Base-by-base conservation (phyloP, 2,888 invertebrate species). In the Stenoptilia bipunctidactyla region DNA sequence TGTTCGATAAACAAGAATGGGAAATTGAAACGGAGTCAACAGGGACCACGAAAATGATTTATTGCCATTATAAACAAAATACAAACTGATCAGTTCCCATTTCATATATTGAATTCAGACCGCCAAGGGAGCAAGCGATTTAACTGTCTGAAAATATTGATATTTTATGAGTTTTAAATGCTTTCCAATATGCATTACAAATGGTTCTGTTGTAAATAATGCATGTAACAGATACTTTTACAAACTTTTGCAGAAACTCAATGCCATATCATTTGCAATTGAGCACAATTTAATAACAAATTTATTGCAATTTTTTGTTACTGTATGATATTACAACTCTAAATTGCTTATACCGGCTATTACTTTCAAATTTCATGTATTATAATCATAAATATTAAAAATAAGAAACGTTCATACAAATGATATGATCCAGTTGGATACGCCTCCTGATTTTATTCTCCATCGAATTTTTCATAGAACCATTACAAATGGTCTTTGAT, bases 341-440 rank as follows among this genome's bases (percentile, higher is more conserved):
- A 20, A 20, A 3, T 20, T 8, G 20, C 8, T 20, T 20, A 20
- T 20, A 20, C 3, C 20, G 8, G 30, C 10, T 30, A 30, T 30
- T 8, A n/a, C 2, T 8, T 30, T 30, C n/a, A 30, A 30, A 20
- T 9, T 8, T 30, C 30, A 30, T 8, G 10, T 30, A 10, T 8
- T n/a, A 3, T 8, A 5, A 20, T 5, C 20, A 20, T 30, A 55
- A 50, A 53, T 53, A 66, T 69, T 77, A 74, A 77, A 75, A 69
- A 63, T 66, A 66, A n/a, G 67, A 73, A 75, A 36, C 35, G 61
- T 61, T 58, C 65, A 57, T 63, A 74, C 75, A 63, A 66, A 66
- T 76, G 75, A 77, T 75, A 80, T 62, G 64, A 61, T 63, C 70
- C 80, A 82, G 80, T 82, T 80, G 82, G 80, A 79, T 74, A 77